Base-by-base conservation (phyloP, 2,888 invertebrate genomes). In the Hirudinaria manillensis region DNA sequence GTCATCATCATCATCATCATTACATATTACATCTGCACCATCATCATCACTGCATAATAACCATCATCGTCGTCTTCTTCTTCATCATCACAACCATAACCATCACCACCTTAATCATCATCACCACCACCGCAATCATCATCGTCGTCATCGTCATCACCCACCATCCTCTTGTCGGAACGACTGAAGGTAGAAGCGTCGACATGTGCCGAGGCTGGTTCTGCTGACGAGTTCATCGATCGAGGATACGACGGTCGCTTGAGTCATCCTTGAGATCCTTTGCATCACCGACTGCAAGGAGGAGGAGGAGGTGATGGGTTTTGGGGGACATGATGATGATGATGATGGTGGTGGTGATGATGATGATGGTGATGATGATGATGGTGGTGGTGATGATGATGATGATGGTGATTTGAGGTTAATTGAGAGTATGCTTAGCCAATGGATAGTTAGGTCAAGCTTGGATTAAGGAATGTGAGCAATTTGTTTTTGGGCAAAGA, bases 221-320 rank as follows among this genome's bases (percentile, higher is more conserved):
- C 89, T 88, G 66, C 83, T 83, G 72, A 87, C 82, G 78, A 93
- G 90, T 0, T 94, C 92, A 83, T 97, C 96, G 16, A 96, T 90
- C 3, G 93, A 92, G 19, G 91, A 89, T 6, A 95, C 90, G 66
- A 94, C 89, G 81, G 93, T 93, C 0, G 94, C 95, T 80, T 91
- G 89, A 0, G 93, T 90, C 78, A 92, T 91, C 53, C 93, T 88
- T 0, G 93, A 88, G 80, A 93, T 83, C 77, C 93, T 87, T 81
- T 92, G 91, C 85, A 98, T 89, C 3, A 94, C 91, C 56, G 89
- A 89, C 85, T 86, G 80, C 13, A 80, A 79, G 0, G 32, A 27
- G 29, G 36, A 27, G 21, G 53, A 53, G 3, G 4, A 2, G 29
- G 3, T 61, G 7, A 10, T 6, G 1, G 19, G 1, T 61, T 13